Conservation (phyloP, 2,888 invertebrate species). For the Nephrocerus scutellatus region DNA sequence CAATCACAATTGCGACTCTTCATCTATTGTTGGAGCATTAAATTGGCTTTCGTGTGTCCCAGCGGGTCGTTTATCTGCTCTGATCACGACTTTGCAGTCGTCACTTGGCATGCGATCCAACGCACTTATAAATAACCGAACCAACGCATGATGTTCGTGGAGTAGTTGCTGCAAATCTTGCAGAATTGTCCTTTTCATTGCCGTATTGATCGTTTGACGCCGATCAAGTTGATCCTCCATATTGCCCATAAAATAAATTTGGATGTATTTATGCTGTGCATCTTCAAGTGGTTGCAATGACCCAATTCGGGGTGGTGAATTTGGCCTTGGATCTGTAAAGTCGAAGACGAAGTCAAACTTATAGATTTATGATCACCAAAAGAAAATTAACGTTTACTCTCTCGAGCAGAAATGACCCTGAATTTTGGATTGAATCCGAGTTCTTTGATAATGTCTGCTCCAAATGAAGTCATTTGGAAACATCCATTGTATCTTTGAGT, state of each 20-base stretch:
- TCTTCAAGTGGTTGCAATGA: constrained; percentile 20
- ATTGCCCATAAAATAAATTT: constrained; percentile 17
- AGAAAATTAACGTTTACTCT: no score
- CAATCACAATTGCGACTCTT: constrained; percentile 35
- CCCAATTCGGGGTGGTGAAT: constrained; percentile 18
- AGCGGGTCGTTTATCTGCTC: constrained; percentile 29
- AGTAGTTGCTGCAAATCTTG: constrained; percentile 25
- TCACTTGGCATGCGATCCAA: constrained; percentile 27
- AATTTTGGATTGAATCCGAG: constrained; percentile 5
- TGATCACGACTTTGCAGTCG: constrained; percentile 33
- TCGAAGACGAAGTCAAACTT: constrained; percentile 7
- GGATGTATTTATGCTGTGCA: constrained; percentile 13
- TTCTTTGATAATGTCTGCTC: constrained; percentile 9
- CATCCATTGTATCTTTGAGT: constrained; percentile 26
- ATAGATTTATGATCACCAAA: no score
- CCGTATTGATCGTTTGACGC: constrained; percentile 14
- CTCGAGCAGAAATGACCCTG: constrained; percentile 12
- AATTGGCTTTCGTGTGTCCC: constrained; percentile 29
- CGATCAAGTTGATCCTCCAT: constrained; percentile 8
- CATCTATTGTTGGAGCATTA: constrained; percentile 36
- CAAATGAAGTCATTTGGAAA: constrained; percentile 10
- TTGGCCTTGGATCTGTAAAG: constrained; percentile 16
- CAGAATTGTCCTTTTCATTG: constrained; percentile 28
- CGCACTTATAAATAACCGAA: constrained; percentile 25
- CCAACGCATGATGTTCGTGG: constrained; percentile 27